Base-by-base conservation (phyloP, 2,888 invertebrate genomes). In the Drosophila formosana region DNA sequence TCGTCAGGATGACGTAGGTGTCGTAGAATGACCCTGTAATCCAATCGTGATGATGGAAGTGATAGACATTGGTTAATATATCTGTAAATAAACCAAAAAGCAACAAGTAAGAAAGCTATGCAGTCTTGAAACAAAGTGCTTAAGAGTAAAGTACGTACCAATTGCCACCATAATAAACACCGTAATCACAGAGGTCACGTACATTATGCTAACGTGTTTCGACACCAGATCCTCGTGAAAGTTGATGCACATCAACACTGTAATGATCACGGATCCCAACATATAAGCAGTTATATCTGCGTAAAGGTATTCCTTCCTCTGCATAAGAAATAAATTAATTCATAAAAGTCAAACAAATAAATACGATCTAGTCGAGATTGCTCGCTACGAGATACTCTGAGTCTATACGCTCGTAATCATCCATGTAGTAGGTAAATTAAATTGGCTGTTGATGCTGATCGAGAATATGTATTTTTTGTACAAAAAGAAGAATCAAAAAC, bases 1-100 rank as follows among this genome's bases (percentile, higher is more conserved):
- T 63, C 64, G 68, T 57, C 8, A 66, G 56, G 3, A 77, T 18
- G 0, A 66, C 39, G 18, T 86, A 83, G 0, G 66, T 62, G 43
- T 79, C 81, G 50, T 66, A 83, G 32, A 83, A 58, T 0, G 75
- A 53, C 0, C 49, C 63, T 18, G 66, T 37, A 0, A 37, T 1
- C 74, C 77, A 79, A 3, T 66, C 41, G 8, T 72, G 2, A 0
- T 4, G 0, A 5, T 56, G 18, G 4, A 13, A 30, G 23, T 83
- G 81, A 51, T 72, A 79, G 0, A 62, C 2, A 18, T 52, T 34
- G 2, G 51, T n/a, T 0, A 6, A 6, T 9, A 56, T 2, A 56
- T 72, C 67, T 73, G 26, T 0, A 7, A 3, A 7, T 18, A 23
- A 56, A 13, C 2, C 4, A 6, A 6, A 7, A 30, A 30, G 6